A percentile compares a stretch with the other conserved stretches of the same genome.
Evolutionary conservation across 2,113 vertebrate genomes (phyloP).

Genomic region (Xenopus tropicalis): DNA sequence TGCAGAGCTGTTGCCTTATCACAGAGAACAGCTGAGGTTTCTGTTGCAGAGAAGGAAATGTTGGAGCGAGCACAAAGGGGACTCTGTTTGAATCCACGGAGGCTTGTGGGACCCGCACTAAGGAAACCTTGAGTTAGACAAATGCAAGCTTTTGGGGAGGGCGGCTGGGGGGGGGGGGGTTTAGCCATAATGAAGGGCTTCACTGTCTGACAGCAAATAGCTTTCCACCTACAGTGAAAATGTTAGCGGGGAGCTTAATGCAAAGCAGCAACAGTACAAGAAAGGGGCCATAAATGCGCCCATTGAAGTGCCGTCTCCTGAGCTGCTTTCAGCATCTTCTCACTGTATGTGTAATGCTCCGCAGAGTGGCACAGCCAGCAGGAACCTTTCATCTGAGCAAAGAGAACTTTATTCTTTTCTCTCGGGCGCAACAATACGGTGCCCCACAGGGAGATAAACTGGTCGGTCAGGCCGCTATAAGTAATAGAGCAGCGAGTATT

Average conservation of each 20-base stretch:
- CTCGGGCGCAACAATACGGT: no score
- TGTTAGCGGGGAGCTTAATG: constrained; percentile 52
- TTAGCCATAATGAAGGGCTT: constrained; percentile 48
- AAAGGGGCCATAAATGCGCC: no score
- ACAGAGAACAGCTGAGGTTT: constrained; percentile 27
- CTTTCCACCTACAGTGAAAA: constrained; percentile 50
- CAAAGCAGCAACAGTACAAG: neutral
- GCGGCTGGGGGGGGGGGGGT: neutral
- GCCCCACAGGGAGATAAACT: neutral
- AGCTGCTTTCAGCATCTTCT: no score
- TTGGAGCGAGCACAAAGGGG: constrained; percentile 56
- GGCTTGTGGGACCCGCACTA: constrained; percentile 45
- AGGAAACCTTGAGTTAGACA: constrained; percentile 43
- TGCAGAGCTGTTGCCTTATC: neutral
- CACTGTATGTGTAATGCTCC: no score
- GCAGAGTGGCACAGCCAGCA: no score
- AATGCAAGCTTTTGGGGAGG: neutral
- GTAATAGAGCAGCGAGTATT: no score
- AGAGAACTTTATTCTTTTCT: no score
- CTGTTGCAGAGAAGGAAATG: constrained; percentile 9
- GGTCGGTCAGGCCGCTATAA: no score
- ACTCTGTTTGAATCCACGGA: constrained; percentile 54
- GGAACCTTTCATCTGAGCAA: no score
- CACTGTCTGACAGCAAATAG: constrained; percentile 33
- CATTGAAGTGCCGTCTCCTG: no score